These are phyloP conservation scores for Cairina moschata DNA, from an alignment of 2,113 vertebrate species.

Conservation along the genomic window DNA sequence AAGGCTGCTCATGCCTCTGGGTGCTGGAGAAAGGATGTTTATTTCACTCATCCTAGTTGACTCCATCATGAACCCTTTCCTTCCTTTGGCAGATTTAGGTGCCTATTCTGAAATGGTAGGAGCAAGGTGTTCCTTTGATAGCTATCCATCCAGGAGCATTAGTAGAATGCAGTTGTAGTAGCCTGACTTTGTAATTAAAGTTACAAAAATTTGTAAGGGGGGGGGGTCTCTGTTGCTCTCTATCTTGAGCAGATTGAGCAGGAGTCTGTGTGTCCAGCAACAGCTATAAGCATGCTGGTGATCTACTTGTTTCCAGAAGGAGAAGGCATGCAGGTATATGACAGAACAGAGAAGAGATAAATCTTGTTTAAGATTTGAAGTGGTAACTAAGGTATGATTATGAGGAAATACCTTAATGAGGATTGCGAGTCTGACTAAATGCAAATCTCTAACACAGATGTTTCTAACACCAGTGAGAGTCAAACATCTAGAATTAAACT, in stretches of 20 bases:
- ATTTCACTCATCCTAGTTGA: not conserved
- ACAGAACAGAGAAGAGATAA: not conserved
- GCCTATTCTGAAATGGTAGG: rapidly evolving
- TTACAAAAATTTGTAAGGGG: not conserved
- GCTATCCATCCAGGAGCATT: rapidly evolving
- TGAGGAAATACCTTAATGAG: not conserved
- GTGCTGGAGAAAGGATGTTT: not conserved
- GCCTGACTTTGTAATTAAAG: not conserved
- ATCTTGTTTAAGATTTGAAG: not conserved
- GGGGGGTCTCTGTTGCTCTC: not conserved
- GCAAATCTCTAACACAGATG: not conserved
- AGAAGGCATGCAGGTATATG: not conserved
- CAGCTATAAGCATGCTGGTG: not conserved
- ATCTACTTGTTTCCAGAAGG: not conserved
- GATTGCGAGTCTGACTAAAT: not conserved
- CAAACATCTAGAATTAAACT: not conserved
- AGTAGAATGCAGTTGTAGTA: not conserved
- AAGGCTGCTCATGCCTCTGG: not conserved
- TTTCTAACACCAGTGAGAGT: not conserved
- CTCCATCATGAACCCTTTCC: not conserved
- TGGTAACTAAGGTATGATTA: not conserved
- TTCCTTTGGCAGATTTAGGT: not conserved
- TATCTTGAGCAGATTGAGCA: not conserved
- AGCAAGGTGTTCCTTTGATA: not conserved
- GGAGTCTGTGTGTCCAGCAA: not conserved